A percentile compares a stretch with the other conserved stretches of the same genome.
Evolutionary conservation across 2,888 invertebrate genomes (phyloP).

Genomic region (Tolmerus cingulatus): DNA sequence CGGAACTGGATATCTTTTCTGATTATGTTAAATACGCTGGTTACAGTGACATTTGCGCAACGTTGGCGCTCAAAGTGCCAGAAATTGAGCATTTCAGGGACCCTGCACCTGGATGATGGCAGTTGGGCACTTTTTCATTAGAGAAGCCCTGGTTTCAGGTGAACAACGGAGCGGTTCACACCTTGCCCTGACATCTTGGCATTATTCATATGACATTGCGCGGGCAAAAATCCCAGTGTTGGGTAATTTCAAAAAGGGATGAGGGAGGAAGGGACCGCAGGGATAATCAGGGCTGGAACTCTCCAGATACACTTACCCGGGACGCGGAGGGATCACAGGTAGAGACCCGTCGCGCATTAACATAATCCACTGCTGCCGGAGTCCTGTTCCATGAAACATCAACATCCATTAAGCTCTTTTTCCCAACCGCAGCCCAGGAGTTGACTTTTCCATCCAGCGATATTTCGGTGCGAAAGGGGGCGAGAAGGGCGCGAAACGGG

Average conservation of each 20-base stretch:
- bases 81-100: slow-evolving; percentile 22
- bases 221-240: not conserved
- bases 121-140: slow-evolving; percentile 14
- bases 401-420: slow-evolving; percentile 41
- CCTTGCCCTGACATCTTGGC: slow-evolving; percentile 36
- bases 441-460: not conserved
- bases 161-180: slow-evolving; percentile 18
- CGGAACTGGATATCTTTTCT: slow-evolving; percentile 13
- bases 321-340: not conserved
- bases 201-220: slow-evolving; percentile 39
- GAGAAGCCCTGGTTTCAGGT: not conserved
- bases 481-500: not conserved
- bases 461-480: slow-evolving; percentile 3
- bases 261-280: not conserved
- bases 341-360: slow-evolving; percentile 11
- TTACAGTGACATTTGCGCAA: slow-evolving; percentile 13
- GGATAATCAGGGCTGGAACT: slow-evolving; percentile 6
- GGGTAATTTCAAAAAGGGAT: not conserved
- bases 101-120: not conserved
- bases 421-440: slow-evolving; percentile 7
- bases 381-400: slow-evolving; percentile 35
- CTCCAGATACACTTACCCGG: not conserved
- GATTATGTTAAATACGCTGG: slow-evolving; percentile 13
- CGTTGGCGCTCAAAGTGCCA: slow-evolving; percentile 16
- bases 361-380: slow-evolving; percentile 21